A percentile compares a stretch with the other conserved stretches of the same genome.
Conservation (phyloP, 2,113 vertebrate species). For the Pelusios castaneus region DNA sequence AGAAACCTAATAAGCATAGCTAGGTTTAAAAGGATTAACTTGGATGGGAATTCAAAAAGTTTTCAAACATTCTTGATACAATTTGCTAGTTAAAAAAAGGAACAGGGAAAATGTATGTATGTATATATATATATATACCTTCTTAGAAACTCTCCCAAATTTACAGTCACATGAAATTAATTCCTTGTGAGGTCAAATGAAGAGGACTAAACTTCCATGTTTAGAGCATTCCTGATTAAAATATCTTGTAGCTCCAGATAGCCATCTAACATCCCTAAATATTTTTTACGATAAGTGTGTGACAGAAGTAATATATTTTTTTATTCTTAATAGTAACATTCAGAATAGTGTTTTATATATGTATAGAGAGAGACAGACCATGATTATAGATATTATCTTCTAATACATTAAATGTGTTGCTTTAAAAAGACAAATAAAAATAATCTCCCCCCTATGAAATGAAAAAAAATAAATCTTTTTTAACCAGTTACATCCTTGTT, state of each 20-base stretch:
- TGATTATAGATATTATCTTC: neutral
- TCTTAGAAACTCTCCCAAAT: slow-evolving; percentile 65
- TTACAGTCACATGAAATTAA: slow-evolving; percentile 51
- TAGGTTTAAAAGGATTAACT: slow-evolving; percentile 79
- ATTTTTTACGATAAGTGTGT: neutral
- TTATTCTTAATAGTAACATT: slow-evolving; percentile 8
- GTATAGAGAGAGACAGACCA: too few species aligned
- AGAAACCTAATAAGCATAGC: slow-evolving; percentile 78
- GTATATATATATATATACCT: slow-evolving; percentile 33
- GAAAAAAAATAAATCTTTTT: neutral
- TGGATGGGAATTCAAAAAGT: slow-evolving; percentile 75
- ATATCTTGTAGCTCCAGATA: slow-evolving; percentile 30
- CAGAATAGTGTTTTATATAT: neutral
- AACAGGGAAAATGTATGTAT: neutral
- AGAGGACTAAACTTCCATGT: slow-evolving; percentile 45
- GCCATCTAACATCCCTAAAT: slow-evolving; percentile 16
- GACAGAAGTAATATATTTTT: neutral
- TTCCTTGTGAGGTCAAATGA: slow-evolving; percentile 52
- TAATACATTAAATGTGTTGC: neutral
- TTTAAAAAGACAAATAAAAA: neutral
- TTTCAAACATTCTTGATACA: slow-evolving; percentile 72
- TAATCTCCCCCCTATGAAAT: rapidly evolving
- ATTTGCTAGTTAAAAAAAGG: slow-evolving; percentile 62
- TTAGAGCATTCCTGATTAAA: neutral
- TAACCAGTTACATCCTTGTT: neutral